These are phyloP conservation scores for Liparis tanakae DNA, from an alignment of 2,797 vertebrate genomes.

Conservation along the genomic window DNA sequence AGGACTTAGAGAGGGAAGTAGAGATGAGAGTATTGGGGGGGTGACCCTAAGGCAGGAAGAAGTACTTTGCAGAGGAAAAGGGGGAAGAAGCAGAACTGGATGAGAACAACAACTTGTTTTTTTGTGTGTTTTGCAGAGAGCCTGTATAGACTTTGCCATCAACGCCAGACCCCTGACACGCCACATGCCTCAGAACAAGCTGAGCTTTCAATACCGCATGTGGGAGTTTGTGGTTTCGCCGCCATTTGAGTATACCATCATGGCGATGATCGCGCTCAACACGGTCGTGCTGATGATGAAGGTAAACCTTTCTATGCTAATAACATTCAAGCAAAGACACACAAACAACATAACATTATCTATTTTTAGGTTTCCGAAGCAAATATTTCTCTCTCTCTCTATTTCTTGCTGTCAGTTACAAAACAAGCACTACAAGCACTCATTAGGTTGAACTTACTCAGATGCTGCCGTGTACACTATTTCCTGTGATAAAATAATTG, in stretches of 20 bases:
- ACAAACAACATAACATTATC: too few relatives aligned
- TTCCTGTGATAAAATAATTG: conserved; percentile 11
- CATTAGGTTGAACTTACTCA: background rate
- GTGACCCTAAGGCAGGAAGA: background rate
- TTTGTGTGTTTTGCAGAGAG: conserved; percentile 83
- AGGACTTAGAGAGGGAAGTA: background rate
- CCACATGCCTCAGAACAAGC: conserved; percentile 97
- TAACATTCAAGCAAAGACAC: background rate
- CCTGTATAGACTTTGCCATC: conserved; percentile 97
- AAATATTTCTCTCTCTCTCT: background rate
- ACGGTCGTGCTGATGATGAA: conserved; percentile 99
- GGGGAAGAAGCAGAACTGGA: background rate
- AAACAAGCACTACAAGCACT: conserved; percentile 14
- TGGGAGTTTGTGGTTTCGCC: conserved; percentile 99
- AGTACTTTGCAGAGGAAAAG: background rate
- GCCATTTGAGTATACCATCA: conserved; percentile 97
- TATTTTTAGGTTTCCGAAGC: too few relatives aligned
- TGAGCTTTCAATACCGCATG: conserved; percentile 97
- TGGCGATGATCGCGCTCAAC: conserved; percentile 98
- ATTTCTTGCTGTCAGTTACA: background rate
- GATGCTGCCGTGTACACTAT: conserved; percentile 13
- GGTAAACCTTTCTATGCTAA: conserved; percentile 74
- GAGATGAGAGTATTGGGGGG: background rate
- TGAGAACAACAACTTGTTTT: background rate
- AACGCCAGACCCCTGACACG: conserved; percentile 94